Conservation (phyloP, 2,888 invertebrate genomes). For the Ischnura elegans region DNA sequence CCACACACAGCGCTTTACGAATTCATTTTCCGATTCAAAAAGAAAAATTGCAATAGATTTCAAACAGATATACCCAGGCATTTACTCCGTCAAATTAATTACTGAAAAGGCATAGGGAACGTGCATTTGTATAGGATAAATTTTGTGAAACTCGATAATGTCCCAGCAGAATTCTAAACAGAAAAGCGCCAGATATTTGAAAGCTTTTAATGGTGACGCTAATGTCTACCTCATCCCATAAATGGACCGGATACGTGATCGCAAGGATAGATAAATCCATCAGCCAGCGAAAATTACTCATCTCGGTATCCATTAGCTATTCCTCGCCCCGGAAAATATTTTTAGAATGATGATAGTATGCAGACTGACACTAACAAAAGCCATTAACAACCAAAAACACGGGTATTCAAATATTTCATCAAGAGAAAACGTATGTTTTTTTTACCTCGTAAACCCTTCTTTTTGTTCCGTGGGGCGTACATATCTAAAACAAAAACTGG, state of each 20-base stretch:
- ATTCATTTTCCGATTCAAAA: not conserved
- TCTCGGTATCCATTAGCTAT: not conserved
- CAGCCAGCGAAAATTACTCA: not conserved
- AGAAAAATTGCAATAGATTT: not conserved
- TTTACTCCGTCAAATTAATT: not conserved
- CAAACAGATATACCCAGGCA: not conserved
- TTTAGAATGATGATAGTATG: no score
- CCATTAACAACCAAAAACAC: no score
- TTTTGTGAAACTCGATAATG: not conserved
- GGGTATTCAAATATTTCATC: no score
- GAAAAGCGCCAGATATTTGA: not conserved
- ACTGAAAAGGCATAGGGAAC: not conserved
- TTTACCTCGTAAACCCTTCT: no score
- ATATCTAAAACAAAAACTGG: not conserved
- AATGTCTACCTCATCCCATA: not conserved
- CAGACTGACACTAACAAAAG: no score
- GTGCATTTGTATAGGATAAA: not conserved
- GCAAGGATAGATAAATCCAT: not conserved
- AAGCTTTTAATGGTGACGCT: not conserved
- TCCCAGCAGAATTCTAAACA: not conserved
- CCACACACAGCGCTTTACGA: not conserved
- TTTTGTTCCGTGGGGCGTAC: no score
- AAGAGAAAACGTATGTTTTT: no score
- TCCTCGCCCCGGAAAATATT: no score
- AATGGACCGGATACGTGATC: not conserved